Percentiles rank a stretch among this genome's conserved stretches.
These are phyloP conservation scores for Epinephelus moara DNA, from an alignment of 2,113 vertebrate genomes.

Conservation along the genomic window DNA sequence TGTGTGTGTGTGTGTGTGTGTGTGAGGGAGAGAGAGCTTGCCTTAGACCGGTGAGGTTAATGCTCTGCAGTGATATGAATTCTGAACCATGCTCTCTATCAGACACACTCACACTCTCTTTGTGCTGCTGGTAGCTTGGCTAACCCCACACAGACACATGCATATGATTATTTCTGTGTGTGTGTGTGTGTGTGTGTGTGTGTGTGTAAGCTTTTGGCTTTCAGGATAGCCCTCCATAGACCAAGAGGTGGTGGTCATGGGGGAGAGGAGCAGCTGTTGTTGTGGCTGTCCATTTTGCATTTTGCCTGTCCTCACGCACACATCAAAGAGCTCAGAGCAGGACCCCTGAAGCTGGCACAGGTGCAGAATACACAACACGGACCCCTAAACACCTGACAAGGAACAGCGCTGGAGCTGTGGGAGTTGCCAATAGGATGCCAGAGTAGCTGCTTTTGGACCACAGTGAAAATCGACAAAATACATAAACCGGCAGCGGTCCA, in stretches of 20 bases:
- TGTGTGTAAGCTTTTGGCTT: not conserved
- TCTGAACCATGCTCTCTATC: conserved; percentile 36
- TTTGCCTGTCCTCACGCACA: conserved; percentile 32
- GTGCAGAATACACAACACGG: conserved; percentile 53
- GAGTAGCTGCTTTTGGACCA: not conserved
- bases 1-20: not conserved
- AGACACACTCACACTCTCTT: conserved; percentile 22
- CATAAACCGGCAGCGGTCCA: not conserved
- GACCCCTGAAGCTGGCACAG: conserved; percentile 52
- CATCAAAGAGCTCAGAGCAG: conserved; percentile 47
- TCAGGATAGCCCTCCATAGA: conserved; percentile 12
- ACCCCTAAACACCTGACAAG: conserved; percentile 49
- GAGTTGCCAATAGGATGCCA: conserved; percentile 7
- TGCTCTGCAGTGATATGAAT: conserved; percentile 28
- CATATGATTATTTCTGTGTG: conserved; percentile 22
- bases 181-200: conserved; percentile 7
- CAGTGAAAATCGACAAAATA: not conserved
- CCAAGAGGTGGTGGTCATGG: conserved; percentile 14
- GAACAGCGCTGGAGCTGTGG: not conserved
- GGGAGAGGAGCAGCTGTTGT: conserved; percentile 64
- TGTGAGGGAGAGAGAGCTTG: not conserved
- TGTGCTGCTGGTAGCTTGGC: conserved; percentile 22
- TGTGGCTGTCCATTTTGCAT: conserved; percentile 60
- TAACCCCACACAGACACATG: conserved; percentile 15
- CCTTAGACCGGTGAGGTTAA: conserved; percentile 19